phyloP scores from a whole-genome alignment of 2,888 invertebrate species.

The Prosapia bicincta region DNA sequence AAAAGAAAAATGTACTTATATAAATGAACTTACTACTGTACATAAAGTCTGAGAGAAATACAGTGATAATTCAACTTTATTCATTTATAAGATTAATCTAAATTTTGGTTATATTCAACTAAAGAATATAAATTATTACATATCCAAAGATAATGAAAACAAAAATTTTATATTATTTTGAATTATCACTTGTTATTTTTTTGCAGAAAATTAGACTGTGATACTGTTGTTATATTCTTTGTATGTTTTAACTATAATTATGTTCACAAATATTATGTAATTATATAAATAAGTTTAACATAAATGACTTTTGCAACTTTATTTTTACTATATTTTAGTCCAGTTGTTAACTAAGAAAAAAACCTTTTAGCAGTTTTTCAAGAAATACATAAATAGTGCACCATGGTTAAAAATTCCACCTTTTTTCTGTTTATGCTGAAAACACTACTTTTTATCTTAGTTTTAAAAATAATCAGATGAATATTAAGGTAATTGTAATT shows the following conservation, averaged over 20 bases:
- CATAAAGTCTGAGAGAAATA: background rate
- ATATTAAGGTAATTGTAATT: no score
- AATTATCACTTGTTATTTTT: background rate
- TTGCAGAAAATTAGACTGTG: background rate
- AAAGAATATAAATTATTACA: no score
- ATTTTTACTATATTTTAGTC: background rate
- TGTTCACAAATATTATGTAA: background rate
- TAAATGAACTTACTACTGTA: background rate
- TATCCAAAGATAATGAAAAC: no score
- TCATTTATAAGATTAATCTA: no score
- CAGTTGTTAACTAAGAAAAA: background rate
- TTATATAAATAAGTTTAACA: background rate
- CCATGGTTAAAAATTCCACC: background rate
- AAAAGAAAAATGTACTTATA: background rate
- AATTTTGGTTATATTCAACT: no score
- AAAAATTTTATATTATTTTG: background rate
- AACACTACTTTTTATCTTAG: background rate
- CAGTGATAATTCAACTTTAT: background rate
- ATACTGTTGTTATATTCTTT: conserved; percentile 2
- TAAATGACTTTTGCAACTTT: background rate
- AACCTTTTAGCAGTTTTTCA: background rate
- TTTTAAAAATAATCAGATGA: no score
- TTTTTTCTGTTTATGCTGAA: background rate
- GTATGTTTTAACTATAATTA: background rate
- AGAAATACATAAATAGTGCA: no score